Base-by-base conservation (phyloP, 1,140 invertebrate genomes). In the Protaetia brevitarsis region DNA sequence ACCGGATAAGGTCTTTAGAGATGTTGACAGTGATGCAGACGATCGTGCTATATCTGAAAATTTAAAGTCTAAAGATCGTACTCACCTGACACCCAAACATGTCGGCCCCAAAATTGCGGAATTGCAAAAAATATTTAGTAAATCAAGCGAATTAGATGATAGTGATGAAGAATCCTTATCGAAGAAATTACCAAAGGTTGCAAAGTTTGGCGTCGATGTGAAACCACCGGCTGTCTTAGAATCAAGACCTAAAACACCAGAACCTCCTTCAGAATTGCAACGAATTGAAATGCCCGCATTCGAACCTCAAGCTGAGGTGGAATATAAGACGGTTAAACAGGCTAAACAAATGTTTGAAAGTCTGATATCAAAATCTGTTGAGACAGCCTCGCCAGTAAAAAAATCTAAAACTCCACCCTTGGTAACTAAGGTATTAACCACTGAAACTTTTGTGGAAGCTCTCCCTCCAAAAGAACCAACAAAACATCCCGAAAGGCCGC, bases 261-360 rank as follows among this genome's bases (percentile, higher is more conserved):
- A 59, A 28, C 57, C 57, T 59, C 2, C 23, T 7, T 5, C 13
- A 10, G 27, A 59, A 10, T 21, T 19, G 7, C 1, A 28, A 59
- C 5, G 5, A 5, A 31, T 13, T 4, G 30, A 62, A 34, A 5
- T 62, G 3, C 29, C 31, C 19, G 16, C 16, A 11, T 10, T 8
- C n/a, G 41, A 64, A 57, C 76, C 78, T 72, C 73, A 79, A 65
- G 65, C 71, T 51, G 69, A 66, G 69, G 10, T 70, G 41, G 71
- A 66, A 66, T 72, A 74, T 11, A 75, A 76, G 61, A 78, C 77
- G 26, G 78, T 84, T 1, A 82, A 82, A 77, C 82, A 85, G 70
- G 78, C 82, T 4, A 82, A 83, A 78, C 77, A 81, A 30, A 82
- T 84, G 73, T 85, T 84, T 66, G 83, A 83, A 66, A 82, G 84